Conservation (phyloP, 2,797 vertebrate species). For the Rhodeus uyekii region DNA sequence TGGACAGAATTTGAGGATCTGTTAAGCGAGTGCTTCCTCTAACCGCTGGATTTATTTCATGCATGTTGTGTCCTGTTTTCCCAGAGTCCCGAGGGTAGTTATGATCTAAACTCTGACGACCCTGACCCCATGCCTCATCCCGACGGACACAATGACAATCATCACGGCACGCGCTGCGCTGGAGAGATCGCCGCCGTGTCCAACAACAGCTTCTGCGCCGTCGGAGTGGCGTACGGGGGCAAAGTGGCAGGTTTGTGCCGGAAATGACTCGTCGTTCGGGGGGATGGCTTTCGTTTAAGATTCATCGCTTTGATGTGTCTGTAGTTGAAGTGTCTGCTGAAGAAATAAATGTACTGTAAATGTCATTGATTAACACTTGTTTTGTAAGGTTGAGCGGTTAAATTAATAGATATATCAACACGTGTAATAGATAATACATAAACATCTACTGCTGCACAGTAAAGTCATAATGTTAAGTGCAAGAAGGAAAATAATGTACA, state of each 20-base stretch:
- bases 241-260: slow-evolving; percentile 96
- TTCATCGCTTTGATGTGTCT: no score
- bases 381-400: neutral
- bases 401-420: no score
- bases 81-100: slow-evolving; percentile 96
- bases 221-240: slow-evolving; percentile 93
- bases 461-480: neutral
- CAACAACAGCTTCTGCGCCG: slow-evolving; percentile 96
- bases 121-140: slow-evolving; percentile 97
- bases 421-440: neutral
- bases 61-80: no score
- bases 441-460: neutral
- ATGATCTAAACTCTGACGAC: slow-evolving; percentile 95
- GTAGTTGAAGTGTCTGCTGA: neutral
- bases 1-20: no score
- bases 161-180: slow-evolving; percentile 94
- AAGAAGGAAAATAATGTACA: neutral
- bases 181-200: slow-evolving; percentile 94
- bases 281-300: no score
- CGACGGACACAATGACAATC: slow-evolving; percentile 86
- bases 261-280: neutral
- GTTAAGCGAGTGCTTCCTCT: no score
- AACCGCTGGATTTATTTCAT: no score
- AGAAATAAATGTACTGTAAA: neutral
- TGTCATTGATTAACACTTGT: neutral